phyloP scores from a whole-genome alignment of 2,113 vertebrate species.

The Ceyx margarethae region DNA sequence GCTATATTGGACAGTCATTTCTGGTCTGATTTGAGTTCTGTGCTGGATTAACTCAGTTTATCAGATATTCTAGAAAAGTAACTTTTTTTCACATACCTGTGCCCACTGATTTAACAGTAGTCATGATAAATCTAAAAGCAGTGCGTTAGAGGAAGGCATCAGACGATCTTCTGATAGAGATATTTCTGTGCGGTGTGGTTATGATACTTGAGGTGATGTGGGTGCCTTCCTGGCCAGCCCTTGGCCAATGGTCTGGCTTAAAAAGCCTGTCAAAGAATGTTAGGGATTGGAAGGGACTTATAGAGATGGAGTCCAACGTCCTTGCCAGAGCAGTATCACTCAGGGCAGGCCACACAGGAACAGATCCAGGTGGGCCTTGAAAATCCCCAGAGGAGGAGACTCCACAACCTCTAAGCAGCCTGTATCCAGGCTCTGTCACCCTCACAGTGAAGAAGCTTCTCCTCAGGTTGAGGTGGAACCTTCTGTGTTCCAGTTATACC shows the following conservation, averaged over 20 bases:
- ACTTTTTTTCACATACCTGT: accelerated
- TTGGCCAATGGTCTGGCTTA: neutral
- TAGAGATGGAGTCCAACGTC: too few relatives aligned
- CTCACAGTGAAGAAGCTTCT: too few relatives aligned
- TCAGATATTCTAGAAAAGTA: neutral
- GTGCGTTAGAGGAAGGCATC: neutral
- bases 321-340: too few relatives aligned
- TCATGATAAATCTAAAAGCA: neutral
- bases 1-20: neutral
- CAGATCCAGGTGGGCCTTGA: too few relatives aligned
- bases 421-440: too few relatives aligned
- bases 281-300: too few relatives aligned
- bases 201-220: neutral
- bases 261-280: neutral
- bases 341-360: too few relatives aligned
- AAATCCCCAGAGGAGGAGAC: too few relatives aligned
- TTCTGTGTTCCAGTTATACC: too few relatives aligned
- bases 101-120: neutral
- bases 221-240: neutral
- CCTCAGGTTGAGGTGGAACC: too few relatives aligned
- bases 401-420: too few relatives aligned
- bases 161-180: neutral
- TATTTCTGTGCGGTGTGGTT: neutral
- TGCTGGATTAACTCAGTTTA: neutral
- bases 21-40: neutral